Base-by-base conservation (phyloP, 2,113 vertebrate species). In the Lepisosteus oculatus region DNA sequence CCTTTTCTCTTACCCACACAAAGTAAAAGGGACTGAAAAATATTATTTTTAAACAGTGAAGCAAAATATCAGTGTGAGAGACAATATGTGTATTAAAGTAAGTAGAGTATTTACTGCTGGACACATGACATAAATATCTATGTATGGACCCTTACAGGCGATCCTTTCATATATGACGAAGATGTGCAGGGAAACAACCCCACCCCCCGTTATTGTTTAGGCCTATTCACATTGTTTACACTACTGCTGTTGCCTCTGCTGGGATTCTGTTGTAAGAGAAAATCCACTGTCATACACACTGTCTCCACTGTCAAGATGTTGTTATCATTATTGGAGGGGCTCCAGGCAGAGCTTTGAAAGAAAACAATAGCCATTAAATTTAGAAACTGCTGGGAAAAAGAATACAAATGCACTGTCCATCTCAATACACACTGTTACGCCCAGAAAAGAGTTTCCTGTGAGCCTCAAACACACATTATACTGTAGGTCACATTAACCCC, bases 371-470 rank as follows among this genome's bases (percentile, higher is more conserved):
- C 91, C 86, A 91, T 88, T 29, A 95, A 94, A 94, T 95, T 92
- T 96, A 97, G 95, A 91, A 77, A 77, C 87, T 79, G 89, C 93
- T 96, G 95, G 95, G 95, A 97, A 96, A 94, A 93, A 86, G 88
- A 89, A 86, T 85, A 79, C 83, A 81, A 84, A 85, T 61, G 72
- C 77, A 65, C 82, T 79, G 91, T 94, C 91, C 88, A 90, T 91
- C 88, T 74, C 84, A 82, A 81, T 63, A 79, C 86, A 29, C 85
- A 84, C 90, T 85, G 86, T 73, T 43, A 91, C 87, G 3, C 89
- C 91, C 89, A 86, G 76, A 69, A 73, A 76, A 71, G 71, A 12
- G 47, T 77, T 95, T 95, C 92, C 92, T 93, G 85, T 86, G 83
- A 78, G 72, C 83, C 89, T 85, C 83, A 79, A 75, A 79, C 68